Evolutionary conservation across 2,888 invertebrate genomes (phyloP), one percentile per base, ranked within the genome.

Genomic region (Tetropium fuscum): DNA sequence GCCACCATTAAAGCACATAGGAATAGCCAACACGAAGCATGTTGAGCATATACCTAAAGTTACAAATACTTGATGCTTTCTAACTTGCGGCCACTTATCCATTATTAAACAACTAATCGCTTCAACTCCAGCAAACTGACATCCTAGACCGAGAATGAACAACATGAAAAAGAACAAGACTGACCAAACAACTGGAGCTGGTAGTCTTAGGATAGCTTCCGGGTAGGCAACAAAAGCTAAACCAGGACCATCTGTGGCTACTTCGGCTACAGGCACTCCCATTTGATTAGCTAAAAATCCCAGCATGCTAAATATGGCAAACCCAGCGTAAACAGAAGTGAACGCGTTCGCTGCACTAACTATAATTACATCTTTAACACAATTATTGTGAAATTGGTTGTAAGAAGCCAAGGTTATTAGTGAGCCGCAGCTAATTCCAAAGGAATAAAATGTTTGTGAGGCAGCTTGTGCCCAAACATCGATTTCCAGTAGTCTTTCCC

Each of bases 391-490:
- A 77, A 91, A 93, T 68, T 84, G 83, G 63, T 85, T 92, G 81
- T 91, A 93, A 47, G 92, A 93, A 5, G 93, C 88, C 51, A 93
- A 83, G 0, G 92, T 91, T 40, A 93, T 87, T 48, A 92, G 84
- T 0, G 92, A 91, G 0, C 90, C 90, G 69, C 89, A 89, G 0
- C 85, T 88, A n/a, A 93, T 88, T 36, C 92, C 90, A 58, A 93
- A 89, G 0, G 93, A 93, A 81, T 92, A 93, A 80, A 93, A 92
- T 69, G 92, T 90, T 85, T 93, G 93, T 1, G 92, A 92, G 0
- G 92, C 92, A 0, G 93, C 93, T 66, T 91, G 91, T 2, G 89
- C 90, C 93, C 93, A 94, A 10, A 94, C 92, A 68, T 85, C 82
- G 0, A 90, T 87, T 8, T 88, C 84, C 1, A 87, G 75, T 0